Evolutionary conservation across 1,140 invertebrate species (phyloP), one percentile per base, ranked within the genome.

Genomic region (Berghia stephanieae): DNA sequence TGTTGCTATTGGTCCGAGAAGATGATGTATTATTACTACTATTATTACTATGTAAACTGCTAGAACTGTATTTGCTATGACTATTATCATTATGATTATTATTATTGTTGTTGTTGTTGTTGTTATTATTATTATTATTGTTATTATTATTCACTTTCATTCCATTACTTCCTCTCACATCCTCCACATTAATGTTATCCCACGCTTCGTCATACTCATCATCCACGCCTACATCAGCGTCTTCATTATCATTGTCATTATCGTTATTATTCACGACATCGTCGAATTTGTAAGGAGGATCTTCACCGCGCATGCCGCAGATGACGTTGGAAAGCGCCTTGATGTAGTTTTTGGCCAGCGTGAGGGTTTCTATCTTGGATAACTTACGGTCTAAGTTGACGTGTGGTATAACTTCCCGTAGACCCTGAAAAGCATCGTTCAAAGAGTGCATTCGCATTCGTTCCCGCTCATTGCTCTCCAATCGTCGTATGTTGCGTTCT

Each of bases 271-370:
- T 27, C 5, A 46, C 40, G 24, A 67, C 31, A 31, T 68, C 52
- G 31, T 81, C 78, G 44, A 85, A 78, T 79, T 88, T 86, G 88
- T 93, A 94, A 66, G 93, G 92, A 78, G 92, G 91, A 67, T 91
- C 90, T 80, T 94, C 93, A 67, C 93, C 93, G 74, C 93, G 90
- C 92, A 94, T 94, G 82, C 94, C 93, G 88, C 94, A 94, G 86
- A 96, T 95, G 78, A 95, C 94, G 89, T 96, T 95, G 67, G 95
- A 96, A 80, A 96, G 91, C 38, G 95, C 95, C 92, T 95, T 95
- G 86, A 96, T 96, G 89, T 96, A 96, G 91, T 96, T 95, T 90
- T 95, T 95, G 81, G 95, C 95, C 85, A 96, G 88, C 21, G 95
- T 95, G 24, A 96, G 89, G 16, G 95, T 96, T 89, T 96, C 95